Evolutionary conservation across 2,888 invertebrate genomes (phyloP).

Genomic region (Drosophila mettleri): DNA sequence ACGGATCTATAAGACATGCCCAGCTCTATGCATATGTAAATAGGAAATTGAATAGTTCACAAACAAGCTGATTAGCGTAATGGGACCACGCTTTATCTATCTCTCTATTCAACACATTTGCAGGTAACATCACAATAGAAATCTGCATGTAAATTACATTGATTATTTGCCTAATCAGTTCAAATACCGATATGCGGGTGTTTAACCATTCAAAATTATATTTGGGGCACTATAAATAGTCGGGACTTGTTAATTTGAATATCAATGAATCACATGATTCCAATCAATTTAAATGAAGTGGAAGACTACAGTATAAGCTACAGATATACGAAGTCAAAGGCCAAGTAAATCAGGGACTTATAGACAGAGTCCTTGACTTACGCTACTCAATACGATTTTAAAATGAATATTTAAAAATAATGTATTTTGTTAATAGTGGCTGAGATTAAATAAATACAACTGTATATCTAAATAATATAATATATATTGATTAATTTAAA

Average conservation of each 20-base stretch:
- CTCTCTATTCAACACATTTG: conserved; percentile 3
- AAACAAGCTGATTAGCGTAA: conserved; percentile 29
- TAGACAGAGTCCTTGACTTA: too few relatives aligned
- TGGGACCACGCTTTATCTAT: conserved; percentile 2
- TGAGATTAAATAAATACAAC: too few relatives aligned
- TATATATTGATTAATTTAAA: too few relatives aligned
- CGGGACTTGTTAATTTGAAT: conserved; percentile 17
- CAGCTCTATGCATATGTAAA: not conserved
- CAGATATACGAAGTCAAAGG: too few relatives aligned
- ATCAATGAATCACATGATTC: conserved; percentile 30
- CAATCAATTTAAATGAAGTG: not conserved
- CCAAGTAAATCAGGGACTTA: too few relatives aligned
- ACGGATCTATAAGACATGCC: too few relatives aligned
- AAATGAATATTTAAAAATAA: too few relatives aligned
- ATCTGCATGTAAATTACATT: conserved; percentile 34
- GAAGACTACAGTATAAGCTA: not conserved
- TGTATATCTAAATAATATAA: too few relatives aligned
- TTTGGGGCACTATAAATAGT: conserved; percentile 7
- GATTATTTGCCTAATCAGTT: conserved; percentile 29
- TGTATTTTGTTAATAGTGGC: too few relatives aligned
- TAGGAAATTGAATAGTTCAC: not conserved
- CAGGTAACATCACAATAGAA: conserved; percentile 2
- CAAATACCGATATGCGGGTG: conserved; percentile 25
- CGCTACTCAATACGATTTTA: too few relatives aligned
- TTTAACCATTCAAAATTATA: conserved; percentile 14